Evolutionary conservation across 2,888 invertebrate genomes (phyloP), one percentile per base, ranked within the genome.

Genomic region (Eristalis intricaria): DNA sequence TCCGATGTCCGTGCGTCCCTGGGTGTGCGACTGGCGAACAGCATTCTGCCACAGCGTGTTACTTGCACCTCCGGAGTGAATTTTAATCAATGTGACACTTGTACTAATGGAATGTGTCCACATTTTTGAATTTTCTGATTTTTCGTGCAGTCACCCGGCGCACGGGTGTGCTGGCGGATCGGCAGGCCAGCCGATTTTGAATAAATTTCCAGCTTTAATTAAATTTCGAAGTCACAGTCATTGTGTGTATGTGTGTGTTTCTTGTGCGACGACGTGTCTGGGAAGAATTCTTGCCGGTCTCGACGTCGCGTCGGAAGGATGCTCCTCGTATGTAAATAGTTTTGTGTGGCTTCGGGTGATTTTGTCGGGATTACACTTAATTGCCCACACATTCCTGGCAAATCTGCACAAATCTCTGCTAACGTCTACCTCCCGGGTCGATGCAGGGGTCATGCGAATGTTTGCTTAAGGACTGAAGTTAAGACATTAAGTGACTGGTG

Each of bases 31-130:
- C 58, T 26, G 63, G 32, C 32, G 15, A 19, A 50, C 32, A 58
- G 58, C 22, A 69, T 43, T 65, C 60, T 71, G 63, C 71, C 58
- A 50, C 8, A 63, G 35, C 58, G 60, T 70, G 75, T 66, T 63
- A 78, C 84, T 68, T 87, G 26, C 60, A 73, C 29, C 79, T 80
- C 66, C 11, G 64, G 50, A 66, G 84, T 79, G 76, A 84, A 76
- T 84, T 84, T 83, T 84, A 84, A 87, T 87, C 87, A 87, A 87
- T 84, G 84, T 87, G 87, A 84, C 87, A 87, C 84, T 80, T 40
- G 76, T 84, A 80, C 84, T 87, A 84, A 87, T 87, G 84, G 87
- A 79, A 87, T 65, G 73, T 84, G 87, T 87, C 87, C 71, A 73
- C 84, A 77, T 84, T 87, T 87, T 80, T 84, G 84, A 84, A 73